These are phyloP conservation scores for Lophotis ruficrista DNA, from an alignment of 2,113 vertebrate genomes.

Conservation along the genomic window DNA sequence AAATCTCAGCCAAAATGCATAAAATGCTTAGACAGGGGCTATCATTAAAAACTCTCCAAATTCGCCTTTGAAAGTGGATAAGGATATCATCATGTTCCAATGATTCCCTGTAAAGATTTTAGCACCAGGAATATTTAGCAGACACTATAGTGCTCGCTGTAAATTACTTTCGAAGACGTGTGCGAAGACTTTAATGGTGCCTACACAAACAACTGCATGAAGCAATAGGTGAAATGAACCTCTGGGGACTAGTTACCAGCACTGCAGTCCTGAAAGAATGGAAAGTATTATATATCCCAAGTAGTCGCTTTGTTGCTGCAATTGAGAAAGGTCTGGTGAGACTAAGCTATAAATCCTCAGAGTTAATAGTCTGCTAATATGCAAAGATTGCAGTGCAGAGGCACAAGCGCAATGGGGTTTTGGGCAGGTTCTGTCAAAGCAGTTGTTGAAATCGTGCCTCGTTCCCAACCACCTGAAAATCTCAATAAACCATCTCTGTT, in stretches of 20 bases:
- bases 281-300: not conserved
- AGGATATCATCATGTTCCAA: conserved; percentile 47
- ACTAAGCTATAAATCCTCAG: not conserved
- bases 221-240: not conserved
- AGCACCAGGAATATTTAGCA: not conserved
- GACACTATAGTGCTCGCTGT: not conserved
- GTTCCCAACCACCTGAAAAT: not conserved
- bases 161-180: conserved; percentile 39
- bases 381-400: not conserved
- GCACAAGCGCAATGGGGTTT: not conserved
- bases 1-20: conserved; percentile 61
- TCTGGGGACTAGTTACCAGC: not conserved
- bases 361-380: not conserved
- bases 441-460: not conserved
- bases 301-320: not conserved
- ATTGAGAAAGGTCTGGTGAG: not conserved
- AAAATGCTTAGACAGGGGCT: conserved; percentile 36
- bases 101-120: conserved; percentile 31
- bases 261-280: not conserved
- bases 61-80: conserved; percentile 56
- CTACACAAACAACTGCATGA: conserved; percentile 21
- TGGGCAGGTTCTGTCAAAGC: not conserved
- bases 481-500: not conserved
- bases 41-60: conserved; percentile 46
- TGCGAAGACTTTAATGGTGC: not conserved